Percentiles rank a stretch among this genome's conserved stretches.
Conservation (phyloP, 2,113 vertebrate species). For the Platycercus adscitus region DNA sequence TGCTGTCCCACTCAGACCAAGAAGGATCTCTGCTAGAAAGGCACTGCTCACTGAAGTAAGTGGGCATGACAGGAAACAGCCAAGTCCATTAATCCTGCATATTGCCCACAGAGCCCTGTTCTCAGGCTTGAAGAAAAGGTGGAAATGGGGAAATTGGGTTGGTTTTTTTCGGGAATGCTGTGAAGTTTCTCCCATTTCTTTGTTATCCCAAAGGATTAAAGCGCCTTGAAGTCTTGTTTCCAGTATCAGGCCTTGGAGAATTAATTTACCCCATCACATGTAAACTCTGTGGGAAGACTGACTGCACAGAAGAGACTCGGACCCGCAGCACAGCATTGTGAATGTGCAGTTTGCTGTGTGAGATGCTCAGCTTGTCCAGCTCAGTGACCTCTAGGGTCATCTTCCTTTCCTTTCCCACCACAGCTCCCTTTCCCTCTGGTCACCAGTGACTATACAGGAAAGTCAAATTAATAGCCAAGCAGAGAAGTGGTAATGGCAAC, state of each 20-base stretch:
- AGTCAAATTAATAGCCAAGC: background rate
- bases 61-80: background rate
- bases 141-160: background rate
- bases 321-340: rapidly evolving
- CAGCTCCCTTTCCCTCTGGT: background rate
- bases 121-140: background rate
- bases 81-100: background rate
- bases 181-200: background rate
- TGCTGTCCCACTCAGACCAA: background rate
- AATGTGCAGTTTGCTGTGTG: background rate
- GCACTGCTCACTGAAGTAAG: background rate
- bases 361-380: background rate
- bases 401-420: slow-evolving; percentile 2
- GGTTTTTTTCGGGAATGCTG: background rate
- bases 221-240: background rate
- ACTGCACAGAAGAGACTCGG: background rate
- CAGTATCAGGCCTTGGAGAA: background rate
- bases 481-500: background rate
- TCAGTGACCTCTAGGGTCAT: background rate
- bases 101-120: background rate
- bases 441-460: background rate
- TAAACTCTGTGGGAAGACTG: background rate
- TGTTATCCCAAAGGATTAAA: background rate
- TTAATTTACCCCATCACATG: background rate
- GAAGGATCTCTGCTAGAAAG: background rate